Conservation (phyloP, 2,113 vertebrate species). For the Blennius ocellaris region DNA sequence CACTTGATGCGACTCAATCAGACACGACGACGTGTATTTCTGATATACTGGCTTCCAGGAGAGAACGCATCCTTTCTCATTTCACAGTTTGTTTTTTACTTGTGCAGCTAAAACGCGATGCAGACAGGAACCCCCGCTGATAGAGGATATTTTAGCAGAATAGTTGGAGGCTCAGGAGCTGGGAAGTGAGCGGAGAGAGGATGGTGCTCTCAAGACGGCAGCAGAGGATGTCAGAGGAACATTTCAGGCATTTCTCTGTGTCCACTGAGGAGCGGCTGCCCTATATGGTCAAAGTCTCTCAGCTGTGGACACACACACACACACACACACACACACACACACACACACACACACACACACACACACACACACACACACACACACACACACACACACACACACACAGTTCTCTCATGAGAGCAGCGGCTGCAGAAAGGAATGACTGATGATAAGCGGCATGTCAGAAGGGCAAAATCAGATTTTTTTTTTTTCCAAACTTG, state of each 20-base stretch:
- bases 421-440: slow-evolving; percentile 61
- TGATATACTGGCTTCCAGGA: too few species aligned
- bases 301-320: slow-evolving; percentile 57
- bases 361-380: slow-evolving; percentile 30
- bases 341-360: slow-evolving; percentile 18
- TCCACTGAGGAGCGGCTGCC: slow-evolving; percentile 64
- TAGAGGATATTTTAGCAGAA: too few species aligned
- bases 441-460: slow-evolving; percentile 56
- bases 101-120: too few species aligned
- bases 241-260: slow-evolving; percentile 72
- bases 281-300: slow-evolving; percentile 79
- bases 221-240: slow-evolving; percentile 33
- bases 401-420: slow-evolving; percentile 42
- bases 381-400: slow-evolving; percentile 7
- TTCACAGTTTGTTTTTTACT: too few species aligned
- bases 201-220: slow-evolving; percentile 1
- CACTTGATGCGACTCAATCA: too few species aligned
- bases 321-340: slow-evolving; percentile 21
- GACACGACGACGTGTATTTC: too few species aligned
- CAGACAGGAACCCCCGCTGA: too few species aligned
- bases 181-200: neutral
- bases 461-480: slow-evolving; percentile 27
- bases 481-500: slow-evolving; percentile 35
- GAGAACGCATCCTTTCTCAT: too few species aligned
- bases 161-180: too few species aligned